Percentiles rank a stretch among this genome's conserved stretches.
Conservation (phyloP, 1,140 invertebrate genomes). For the Batillaria attramentaria region DNA sequence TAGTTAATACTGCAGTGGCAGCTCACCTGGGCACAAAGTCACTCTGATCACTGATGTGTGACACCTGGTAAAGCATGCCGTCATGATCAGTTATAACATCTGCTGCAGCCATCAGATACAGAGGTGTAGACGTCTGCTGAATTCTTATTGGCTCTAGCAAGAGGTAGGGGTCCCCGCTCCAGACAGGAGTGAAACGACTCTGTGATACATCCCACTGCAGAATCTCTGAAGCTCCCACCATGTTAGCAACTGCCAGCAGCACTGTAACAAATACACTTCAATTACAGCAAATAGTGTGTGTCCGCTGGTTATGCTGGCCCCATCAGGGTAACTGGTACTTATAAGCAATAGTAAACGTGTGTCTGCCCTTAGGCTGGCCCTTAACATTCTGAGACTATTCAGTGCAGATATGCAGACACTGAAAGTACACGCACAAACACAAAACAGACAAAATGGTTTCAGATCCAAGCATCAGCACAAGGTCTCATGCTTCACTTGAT, state of each 20-base stretch:
- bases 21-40: conserved; percentile 65
- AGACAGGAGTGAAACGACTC: conserved; percentile 51
- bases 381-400: no score
- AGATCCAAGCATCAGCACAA: no score
- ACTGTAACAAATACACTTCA: no score
- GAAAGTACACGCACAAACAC: neutral
- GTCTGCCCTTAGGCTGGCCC: no score
- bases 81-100: conserved; percentile 41
- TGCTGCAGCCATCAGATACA: conserved; percentile 53
- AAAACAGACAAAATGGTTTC: no score
- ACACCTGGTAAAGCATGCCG: conserved; percentile 54
- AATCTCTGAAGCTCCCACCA: conserved; percentile 59
- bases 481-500: no score
- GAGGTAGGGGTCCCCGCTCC: conserved; percentile 53
- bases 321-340: no score
- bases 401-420: conserved; percentile 9
- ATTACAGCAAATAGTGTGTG: no score
- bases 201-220: conserved; percentile 57
- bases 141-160: conserved; percentile 55
- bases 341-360: no score
- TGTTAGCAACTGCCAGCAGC: conserved; percentile 58
- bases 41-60: conserved; percentile 56
- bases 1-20: no score
- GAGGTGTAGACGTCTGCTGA: conserved; percentile 45
- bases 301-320: no score